Evolutionary conservation across 2,113 vertebrate genomes (phyloP).

Genomic region (Microtus oregoni): DNA sequence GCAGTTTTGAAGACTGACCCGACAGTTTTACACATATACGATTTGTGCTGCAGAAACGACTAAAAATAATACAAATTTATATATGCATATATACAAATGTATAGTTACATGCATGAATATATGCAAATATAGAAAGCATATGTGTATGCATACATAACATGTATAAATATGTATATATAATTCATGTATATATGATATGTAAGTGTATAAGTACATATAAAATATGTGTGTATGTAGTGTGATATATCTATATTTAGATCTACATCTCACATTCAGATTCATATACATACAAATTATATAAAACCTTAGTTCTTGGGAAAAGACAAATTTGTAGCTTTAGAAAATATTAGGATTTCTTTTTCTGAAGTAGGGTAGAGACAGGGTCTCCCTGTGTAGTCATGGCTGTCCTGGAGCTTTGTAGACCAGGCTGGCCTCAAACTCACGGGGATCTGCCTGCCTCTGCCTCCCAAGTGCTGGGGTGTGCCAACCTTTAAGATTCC

Average conservation of each 20-base stretch:
- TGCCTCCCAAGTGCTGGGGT: not conserved
- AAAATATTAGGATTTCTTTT: not conserved
- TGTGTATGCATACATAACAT: not conserved
- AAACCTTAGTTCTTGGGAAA: not conserved
- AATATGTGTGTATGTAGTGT: not conserved
- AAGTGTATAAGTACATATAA: not conserved
- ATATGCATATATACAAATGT: no score
- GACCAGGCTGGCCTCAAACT: not conserved
- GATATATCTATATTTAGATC: not conserved
- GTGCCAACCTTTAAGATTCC: not conserved
- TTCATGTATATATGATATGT: not conserved
- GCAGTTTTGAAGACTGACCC: not conserved
- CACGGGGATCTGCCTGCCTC: not conserved
- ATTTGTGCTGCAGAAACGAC: not conserved
- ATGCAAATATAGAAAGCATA: not conserved
- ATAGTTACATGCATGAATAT: not conserved
- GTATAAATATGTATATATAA: not conserved
- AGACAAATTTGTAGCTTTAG: not conserved
- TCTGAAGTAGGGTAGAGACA: not conserved
- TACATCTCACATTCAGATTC: not conserved
- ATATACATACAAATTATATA: rapidly evolving
- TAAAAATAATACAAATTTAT: no score
- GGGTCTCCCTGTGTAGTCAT: not conserved
- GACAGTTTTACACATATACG: rapidly evolving
- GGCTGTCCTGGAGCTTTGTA: not conserved